These are phyloP conservation scores for Trimorus sp. DNA, from an alignment of 2,888 invertebrate species.

Conservation along the genomic window DNA sequence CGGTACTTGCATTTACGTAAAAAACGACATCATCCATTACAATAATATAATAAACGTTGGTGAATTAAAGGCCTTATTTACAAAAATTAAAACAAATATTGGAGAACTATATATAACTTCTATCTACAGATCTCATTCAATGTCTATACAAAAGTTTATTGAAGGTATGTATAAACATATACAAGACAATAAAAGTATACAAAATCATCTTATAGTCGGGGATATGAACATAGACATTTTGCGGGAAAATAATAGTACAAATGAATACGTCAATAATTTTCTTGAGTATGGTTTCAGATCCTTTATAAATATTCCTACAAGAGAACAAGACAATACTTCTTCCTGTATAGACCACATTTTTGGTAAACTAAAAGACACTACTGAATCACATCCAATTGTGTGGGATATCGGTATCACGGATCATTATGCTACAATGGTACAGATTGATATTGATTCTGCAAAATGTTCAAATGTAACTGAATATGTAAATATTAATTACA, in stretches of 20 bases:
- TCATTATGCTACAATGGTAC: conserved; percentile 9
- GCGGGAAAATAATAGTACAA: not conserved
- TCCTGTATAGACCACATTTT: conserved; percentile 33
- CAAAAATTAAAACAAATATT: not conserved
- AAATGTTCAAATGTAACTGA: not conserved
- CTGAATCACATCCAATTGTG: not conserved
- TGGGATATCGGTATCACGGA: conserved; percentile 22
- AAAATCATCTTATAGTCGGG: conserved; percentile 15
- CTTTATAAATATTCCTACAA: conserved; percentile 16
- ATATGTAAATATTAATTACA: conserved; percentile 7
- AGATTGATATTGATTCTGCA: not conserved
- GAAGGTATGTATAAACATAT: conserved; percentile 8
- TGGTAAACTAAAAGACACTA: conserved; percentile 12
- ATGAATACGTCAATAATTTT: conserved; percentile 16
- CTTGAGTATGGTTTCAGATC: conserved; percentile 8
- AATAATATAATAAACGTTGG: conserved; percentile 16
- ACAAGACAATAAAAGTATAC: not conserved
- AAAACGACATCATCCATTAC: not conserved
- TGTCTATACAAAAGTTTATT: not conserved
- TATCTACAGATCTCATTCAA: not conserved
- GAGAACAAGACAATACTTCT: not conserved
- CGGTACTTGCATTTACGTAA: conserved; percentile 15
- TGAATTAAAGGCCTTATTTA: not conserved
- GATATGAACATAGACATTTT: conserved; percentile 27
- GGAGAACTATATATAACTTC: not conserved